Base-by-base conservation (phyloP, 2,888 invertebrate species). In the Chaetogeoica ovagalla region DNA sequence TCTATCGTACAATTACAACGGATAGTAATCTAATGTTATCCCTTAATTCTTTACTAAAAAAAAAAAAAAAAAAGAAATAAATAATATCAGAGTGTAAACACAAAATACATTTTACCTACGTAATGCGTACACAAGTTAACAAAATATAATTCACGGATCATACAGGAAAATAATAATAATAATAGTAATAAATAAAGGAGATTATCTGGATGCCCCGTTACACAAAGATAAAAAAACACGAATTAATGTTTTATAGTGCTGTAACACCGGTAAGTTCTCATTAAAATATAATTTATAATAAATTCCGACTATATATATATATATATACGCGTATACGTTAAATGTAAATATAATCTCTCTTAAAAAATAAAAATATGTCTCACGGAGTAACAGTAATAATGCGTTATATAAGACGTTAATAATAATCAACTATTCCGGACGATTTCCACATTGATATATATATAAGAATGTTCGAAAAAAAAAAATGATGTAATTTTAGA, bases 211-310 rank as follows among this genome's bases (percentile, higher is more conserved):
- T 39, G 52, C 0, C 15, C 0, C 15, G 21, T 30, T 62, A 55
- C 23, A 73, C n/a, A 70, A 13, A 48, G 4, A 8, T 37, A 70
- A 13, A 48, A 8, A 74, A 63, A 23, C 48, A 62, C 60, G 48
- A 62, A 65, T 74, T 73, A 17, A 11, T 39, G 21, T 65, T 65
- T 30, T 30, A 30, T 37, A 43, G 19, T 72, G 21, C 37, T 63
- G 37, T 23, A 37, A 55, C 21, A 17, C 30, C 9, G 13, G 48
- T 8, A 63, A 21, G 37, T 37, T 55, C 5, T 37, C 17, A 63
- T 73, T 13, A 52, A 73, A 74, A 63, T 37, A 30, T 37, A 37
- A 55, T 62, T 72, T 62, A 72, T 59, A 15, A 52, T 52, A 62
- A 13, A 30, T 62, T 62, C 15, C 55, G 5, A 37, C 37, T 21